Base-by-base conservation (phyloP, 2,113 vertebrate species). In the Edolisoma coerulescens region DNA sequence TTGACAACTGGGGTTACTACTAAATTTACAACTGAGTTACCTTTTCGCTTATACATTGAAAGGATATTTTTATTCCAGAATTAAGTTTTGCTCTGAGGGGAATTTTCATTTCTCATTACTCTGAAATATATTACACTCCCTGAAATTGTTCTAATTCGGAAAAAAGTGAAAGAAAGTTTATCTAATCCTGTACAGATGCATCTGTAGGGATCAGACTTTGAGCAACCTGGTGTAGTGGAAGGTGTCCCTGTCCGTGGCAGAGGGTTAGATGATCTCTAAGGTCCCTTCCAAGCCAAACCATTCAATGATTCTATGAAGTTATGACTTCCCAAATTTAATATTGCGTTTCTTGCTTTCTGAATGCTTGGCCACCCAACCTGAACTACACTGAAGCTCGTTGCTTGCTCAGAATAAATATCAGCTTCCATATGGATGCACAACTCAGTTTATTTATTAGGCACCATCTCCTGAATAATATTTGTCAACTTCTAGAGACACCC, bases 331-430 rank as follows among this genome's bases (percentile, higher is more conserved):
- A 84, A 56, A 5, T 17, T 90, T 79, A 93, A 59, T 79, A 95
- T 86, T 88, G 22, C 28, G 80, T 94, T 94, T 95, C 57, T 64
- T 82, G 28, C 33, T 91, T 79, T 82, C 54, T 45, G 35, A 89
- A 64, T 67, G 76, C 82, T 95, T 97, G 84, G 16, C n/a, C 63
- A 95, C 78, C 37, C 81, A 95, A 56, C 37, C 82, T 92, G 75
- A 96, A 79, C 45, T 82, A 50, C 5, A 5, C 0, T 91, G 84
- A 91, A 96, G 30, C 23, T 65, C 42, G 13, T 59, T 84, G 30
- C 54, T 93, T 77, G 44, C 39, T 65, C 89, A 84, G 73, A 93
- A 87, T 91, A 80, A 85, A 83, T 83, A 96, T 63, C 69, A 94
- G 10, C 26, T 76, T 77, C 26, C 19, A 53, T 53, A 18, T 8